These are phyloP conservation scores for Aphidius gifuensis DNA, from an alignment of 1,140 invertebrate genomes.

Conservation along the genomic window DNA sequence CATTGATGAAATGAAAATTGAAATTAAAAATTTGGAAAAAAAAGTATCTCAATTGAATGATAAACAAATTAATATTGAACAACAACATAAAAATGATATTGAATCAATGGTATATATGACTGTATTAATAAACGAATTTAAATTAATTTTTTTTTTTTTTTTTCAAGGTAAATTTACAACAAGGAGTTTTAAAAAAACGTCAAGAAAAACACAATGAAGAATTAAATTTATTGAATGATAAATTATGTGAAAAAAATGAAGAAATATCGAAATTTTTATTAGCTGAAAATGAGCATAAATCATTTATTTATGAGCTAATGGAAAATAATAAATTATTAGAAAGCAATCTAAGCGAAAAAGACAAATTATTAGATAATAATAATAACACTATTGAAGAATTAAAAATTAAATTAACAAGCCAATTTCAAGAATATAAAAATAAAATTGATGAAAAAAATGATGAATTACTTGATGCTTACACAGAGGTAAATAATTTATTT, in stretches of 20 bases:
- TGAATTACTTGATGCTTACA: no score
- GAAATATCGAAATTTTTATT: conserved; percentile 28
- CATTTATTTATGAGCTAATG: background rate
- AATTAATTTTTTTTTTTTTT: conserved; percentile 7
- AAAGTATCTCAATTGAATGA: conserved; percentile 26
- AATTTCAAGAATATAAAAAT: no score
- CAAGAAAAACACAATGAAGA: conserved; percentile 36
- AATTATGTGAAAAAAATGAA: conserved; percentile 34
- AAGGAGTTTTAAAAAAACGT: conserved; percentile 34
- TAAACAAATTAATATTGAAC: conserved; percentile 31
- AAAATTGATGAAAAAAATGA: no score
- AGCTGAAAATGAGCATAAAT: conserved; percentile 10
- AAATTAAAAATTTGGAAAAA: conserved; percentile 30
- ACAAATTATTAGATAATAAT: no score
- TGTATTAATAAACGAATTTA: background rate
- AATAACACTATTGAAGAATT: no score
- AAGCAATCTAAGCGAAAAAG: no score
- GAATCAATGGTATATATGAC: conserved; percentile 38
- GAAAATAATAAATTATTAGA: no score
- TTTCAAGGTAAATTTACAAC: conserved; percentile 38
- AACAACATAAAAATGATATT: conserved; percentile 39
- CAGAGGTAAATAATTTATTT: no score
- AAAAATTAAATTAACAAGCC: no score
- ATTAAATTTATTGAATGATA: conserved; percentile 29
- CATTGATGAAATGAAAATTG: conserved; percentile 42